Evolutionary conservation across 1,140 invertebrate species (phyloP), one percentile per base, ranked within the genome.

Genomic region (Lasioglossum albipes): DNA sequence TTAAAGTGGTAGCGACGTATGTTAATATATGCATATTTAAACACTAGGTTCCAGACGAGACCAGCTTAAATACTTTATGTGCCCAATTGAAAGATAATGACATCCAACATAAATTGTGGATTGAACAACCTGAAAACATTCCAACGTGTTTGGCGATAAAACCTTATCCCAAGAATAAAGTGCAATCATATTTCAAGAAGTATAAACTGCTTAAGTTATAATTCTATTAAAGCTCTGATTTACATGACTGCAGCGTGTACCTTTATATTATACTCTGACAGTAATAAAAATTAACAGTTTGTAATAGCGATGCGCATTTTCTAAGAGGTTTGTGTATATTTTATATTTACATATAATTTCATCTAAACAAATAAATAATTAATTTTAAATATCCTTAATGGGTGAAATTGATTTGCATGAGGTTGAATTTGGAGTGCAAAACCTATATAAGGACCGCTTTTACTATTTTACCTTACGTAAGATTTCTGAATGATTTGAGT

Each of bases 51-150:
- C 94, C 95, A 59, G 95, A 97, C 95, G 97, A 98, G 94, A 94
- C 95, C 61, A 94, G 95, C 82, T 92, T 99, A 68, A 93, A 93
- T 52, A 94, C 95, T 85, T 90, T 99, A 4, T 94, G 95, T 81
- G 94, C 95, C 80, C 96, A 94, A 90, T 93, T 99, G 67, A 94
- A 94, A 65, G 94, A 96, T 85, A 95, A 96, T 83, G 94, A 95
- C 42, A 96, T 99, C 70, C 94, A 95, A 83, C 97, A 99, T 91
- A 99, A 99, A 93, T 89, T 99, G 27, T 99, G 99, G 99, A 97
- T 98, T 81, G 99, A 99, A 94, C 97, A 99, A 89, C 98, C 98
- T 18, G 99, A 99, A 94, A 98, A 99, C 93, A 97, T 98, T 90
- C 95, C 98, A 62, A 99, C 99, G 2, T 99, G 98, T 93, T 93